Base-by-base conservation (phyloP, 2,888 invertebrate species). In the Nowickia ferox region DNA sequence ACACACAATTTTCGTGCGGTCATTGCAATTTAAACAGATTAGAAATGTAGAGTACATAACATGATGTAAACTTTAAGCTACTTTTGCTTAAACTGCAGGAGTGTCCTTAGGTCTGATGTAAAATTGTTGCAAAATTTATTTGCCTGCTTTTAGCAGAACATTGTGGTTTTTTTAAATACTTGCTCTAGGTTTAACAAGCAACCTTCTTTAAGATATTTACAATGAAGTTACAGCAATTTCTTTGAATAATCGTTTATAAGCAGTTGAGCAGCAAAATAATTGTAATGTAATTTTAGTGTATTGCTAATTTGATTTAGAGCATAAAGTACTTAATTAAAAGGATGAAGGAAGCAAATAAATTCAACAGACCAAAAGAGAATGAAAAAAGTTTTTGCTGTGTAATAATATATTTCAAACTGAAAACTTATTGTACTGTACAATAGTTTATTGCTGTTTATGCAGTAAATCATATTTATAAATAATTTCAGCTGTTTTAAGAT, bases 301-400 rank as follows among this genome's bases (percentile, higher is more conserved):
- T 69, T 59, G 22, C 30, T 69, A 61, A 59, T 69, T 78, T 42
- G 42, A 69, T 66, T 78, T 69, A 17, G 30, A 44, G 30, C n/a
- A 17, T 8, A 19, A 19, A 69, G 17, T 8, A 61, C 9, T 44
- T 2, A 30, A 30, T 30, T 30, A 30, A 30, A 2, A 61, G 11
- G 22, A 46, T 2, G n/a, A n/a, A 46, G 15, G 10, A 15, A 44
- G 15, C 15, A 13, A 30, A 3, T 11, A 38, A 42, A n/a, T 13
- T 9, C 42, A 61, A 40, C 17, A 44, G 42, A 19, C 11, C 11
- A n/a, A 40, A 19, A 15, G 46, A 38, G 15, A 30, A 17, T 48
- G 11, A 11, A 15, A 8, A 13, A 9, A 40, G 1, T 0, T 30
- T 30, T 6, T 6, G 30, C 30, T 30, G 4, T 30, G 30, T 30